Evolutionary conservation across 2,888 invertebrate species (phyloP).

Genomic region (Caprella mutica): DNA sequence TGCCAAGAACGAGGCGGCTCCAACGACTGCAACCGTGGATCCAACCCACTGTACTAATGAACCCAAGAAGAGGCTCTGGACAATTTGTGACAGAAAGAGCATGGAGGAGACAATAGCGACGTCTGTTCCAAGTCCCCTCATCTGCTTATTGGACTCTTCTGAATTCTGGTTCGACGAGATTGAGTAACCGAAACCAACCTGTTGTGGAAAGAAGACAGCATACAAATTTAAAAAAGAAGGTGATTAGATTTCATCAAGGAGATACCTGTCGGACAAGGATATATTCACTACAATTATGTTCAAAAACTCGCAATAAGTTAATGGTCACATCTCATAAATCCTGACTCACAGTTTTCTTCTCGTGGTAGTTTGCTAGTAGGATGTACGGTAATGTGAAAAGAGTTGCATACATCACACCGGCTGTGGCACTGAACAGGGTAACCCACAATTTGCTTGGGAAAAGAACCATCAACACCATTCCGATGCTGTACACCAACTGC

Average conservation of each 20-base stretch:
- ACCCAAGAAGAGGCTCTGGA: slow-evolving; percentile 76
- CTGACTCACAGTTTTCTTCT: slow-evolving; percentile 72
- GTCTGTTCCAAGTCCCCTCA: slow-evolving; percentile 86
- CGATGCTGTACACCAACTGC: slow-evolving; percentile 71
- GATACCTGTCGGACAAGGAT: no score
- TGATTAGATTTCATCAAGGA: no score
- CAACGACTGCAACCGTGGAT: slow-evolving; percentile 78
- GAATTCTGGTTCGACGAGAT: no score
- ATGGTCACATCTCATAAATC: no score
- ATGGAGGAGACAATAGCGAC: slow-evolving; percentile 88
- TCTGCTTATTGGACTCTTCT: no score
- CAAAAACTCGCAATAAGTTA: no score
- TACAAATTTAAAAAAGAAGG: no score
- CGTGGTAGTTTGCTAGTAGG: slow-evolving; percentile 85
- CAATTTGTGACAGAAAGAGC: slow-evolving; percentile 89
- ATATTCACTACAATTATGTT: no score
- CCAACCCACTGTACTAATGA: slow-evolving; percentile 62
- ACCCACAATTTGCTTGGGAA: slow-evolving; percentile 64
- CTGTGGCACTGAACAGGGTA: slow-evolving; percentile 79
- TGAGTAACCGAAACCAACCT: no score
- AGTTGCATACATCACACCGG: slow-evolving; percentile 94
- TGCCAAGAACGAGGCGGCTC: slow-evolving; percentile 69
- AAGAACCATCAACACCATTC: slow-evolving; percentile 76
- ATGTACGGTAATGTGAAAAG: slow-evolving; percentile 94
- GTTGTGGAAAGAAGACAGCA: no score